Percentiles rank a stretch among this genome's conserved stretches.
Conservation (phyloP, 2,888 invertebrate genomes). For the Drosophila sordidapex region DNA sequence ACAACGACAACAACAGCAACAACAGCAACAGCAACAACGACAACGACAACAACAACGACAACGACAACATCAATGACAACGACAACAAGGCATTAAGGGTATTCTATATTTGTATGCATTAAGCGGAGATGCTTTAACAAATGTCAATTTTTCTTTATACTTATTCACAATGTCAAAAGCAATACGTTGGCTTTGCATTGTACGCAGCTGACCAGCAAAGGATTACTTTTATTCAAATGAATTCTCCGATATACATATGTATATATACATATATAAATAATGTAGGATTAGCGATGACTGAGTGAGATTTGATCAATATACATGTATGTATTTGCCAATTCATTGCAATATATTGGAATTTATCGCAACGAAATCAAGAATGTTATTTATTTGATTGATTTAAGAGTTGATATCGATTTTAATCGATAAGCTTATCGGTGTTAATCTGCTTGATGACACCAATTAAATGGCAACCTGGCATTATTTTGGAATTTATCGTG, state of each 20-base stretch:
- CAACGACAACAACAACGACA: not conserved
- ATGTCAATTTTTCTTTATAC: not conserved
- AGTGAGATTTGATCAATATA: not conserved
- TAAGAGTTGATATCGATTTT: not conserved
- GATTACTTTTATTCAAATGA: not conserved
- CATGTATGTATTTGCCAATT: not conserved
- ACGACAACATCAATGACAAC: not conserved
- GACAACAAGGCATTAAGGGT: not conserved
- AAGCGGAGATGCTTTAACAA: constrained; percentile 1
- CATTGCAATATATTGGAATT: not conserved
- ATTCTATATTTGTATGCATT: not conserved
- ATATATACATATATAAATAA: not conserved
- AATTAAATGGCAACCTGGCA: not conserved
- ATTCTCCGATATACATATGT: not conserved
- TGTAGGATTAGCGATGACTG: not conserved
- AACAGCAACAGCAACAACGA: not conserved
- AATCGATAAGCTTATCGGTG: not conserved
- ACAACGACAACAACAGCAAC: not conserved
- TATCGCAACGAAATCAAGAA: not conserved
- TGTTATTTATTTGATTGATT: not conserved
- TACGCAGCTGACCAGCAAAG: not conserved
- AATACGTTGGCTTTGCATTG: not conserved
- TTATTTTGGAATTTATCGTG: not conserved
- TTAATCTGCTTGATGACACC: not conserved
- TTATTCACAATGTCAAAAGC: not conserved